Evolutionary conservation across 1,140 invertebrate genomes (phyloP).

Genomic region (Lepidurus couesii): DNA sequence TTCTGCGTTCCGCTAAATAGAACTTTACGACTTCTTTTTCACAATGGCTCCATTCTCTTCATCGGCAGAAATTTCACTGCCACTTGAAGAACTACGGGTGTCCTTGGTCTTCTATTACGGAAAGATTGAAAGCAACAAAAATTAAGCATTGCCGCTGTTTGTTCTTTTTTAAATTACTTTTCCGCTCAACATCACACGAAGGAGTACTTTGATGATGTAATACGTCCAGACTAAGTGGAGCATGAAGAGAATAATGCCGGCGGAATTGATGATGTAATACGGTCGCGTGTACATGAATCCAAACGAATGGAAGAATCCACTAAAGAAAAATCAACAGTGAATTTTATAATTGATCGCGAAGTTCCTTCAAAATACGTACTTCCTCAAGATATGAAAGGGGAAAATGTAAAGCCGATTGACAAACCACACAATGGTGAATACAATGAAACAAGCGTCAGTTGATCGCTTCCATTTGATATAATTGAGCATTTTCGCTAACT

Average conservation of each 20-base stretch:
- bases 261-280: slow-evolving; percentile 23
- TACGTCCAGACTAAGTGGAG: slow-evolving; percentile 28
- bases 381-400: slow-evolving; percentile 20
- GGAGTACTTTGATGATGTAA: slow-evolving; percentile 29
- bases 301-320: neutral
- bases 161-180: neutral
- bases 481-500: slow-evolving; percentile 21
- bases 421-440: slow-evolving; percentile 20
- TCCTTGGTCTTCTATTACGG: neutral
- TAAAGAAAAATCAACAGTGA: neutral
- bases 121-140: neutral
- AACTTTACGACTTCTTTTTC: neutral
- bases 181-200: neutral
- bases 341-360: neutral
- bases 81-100: neutral
- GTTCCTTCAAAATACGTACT: neutral
- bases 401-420: slow-evolving; percentile 19
- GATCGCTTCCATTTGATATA: slow-evolving; percentile 23
- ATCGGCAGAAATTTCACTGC: neutral
- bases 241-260: neutral
- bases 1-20: neutral
- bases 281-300: slow-evolving; percentile 2
- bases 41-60: neutral
- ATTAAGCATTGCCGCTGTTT: neutral
- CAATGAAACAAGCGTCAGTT: neutral